Evolutionary conservation across 1,140 invertebrate species (phyloP).

Genomic region (Copidosoma floridanum): DNA sequence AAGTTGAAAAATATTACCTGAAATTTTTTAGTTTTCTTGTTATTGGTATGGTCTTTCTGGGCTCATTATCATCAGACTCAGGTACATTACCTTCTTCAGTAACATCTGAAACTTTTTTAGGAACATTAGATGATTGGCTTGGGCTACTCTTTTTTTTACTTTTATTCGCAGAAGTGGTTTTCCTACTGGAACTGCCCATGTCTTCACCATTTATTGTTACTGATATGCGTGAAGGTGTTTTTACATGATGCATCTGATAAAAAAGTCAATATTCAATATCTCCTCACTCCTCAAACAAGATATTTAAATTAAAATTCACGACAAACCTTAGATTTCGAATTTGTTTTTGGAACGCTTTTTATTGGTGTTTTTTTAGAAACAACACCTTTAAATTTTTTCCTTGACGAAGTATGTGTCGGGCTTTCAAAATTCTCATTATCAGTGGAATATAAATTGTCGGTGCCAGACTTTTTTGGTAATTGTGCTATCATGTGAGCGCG

Average conservation of each 20-base stretch:
- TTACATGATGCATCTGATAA: neutral
- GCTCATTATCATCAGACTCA: constrained; percentile 41
- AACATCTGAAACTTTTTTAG: constrained; percentile 6
- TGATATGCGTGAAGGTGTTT: constrained; percentile 3
- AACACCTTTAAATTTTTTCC: constrained; percentile 4
- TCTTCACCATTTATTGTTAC: neutral
- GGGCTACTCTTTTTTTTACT: constrained; percentile 5
- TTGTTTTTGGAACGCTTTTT: constrained; percentile 1
- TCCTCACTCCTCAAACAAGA: too few relatives aligned
- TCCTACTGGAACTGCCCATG: neutral
- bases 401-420: neutral
- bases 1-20: constrained; percentile 38
- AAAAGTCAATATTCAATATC: too few relatives aligned
- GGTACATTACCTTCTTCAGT: constrained; percentile 15
- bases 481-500: constrained; percentile 50
- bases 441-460: too few relatives aligned
- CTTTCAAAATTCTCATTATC: constrained; percentile 20
- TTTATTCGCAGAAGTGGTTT: neutral
- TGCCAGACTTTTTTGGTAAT: constrained; percentile 30
- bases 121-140: neutral
- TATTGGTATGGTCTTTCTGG: constrained; percentile 34
- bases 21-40: constrained; percentile 38
- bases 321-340: constrained; percentile 2
- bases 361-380: constrained; percentile 13
- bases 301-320: too few relatives aligned